phyloP scores from a whole-genome alignment of 2,797 vertebrate genomes.

The Rhincodon typus region DNA sequence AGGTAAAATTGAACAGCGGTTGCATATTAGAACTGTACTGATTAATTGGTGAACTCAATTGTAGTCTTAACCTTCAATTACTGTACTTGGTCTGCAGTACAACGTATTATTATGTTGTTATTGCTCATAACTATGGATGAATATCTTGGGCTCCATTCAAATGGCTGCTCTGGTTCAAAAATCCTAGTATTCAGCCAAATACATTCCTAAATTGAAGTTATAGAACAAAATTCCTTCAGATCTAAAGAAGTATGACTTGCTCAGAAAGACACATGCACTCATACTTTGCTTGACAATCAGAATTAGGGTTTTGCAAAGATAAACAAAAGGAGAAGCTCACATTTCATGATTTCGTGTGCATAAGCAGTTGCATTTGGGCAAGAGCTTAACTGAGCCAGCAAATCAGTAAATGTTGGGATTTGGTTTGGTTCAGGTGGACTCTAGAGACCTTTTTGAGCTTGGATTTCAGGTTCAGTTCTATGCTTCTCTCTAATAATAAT shows the following conservation, averaged over 20 bases:
- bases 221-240: background rate
- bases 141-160: background rate
- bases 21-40: background rate
- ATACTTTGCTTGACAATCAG: background rate
- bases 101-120: conserved; percentile 2
- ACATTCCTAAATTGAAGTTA: background rate
- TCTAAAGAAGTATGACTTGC: background rate
- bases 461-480: background rate
- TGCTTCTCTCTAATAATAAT: background rate
- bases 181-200: background rate
- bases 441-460: background rate
- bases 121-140: background rate
- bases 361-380: background rate
- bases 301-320: background rate
- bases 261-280: background rate
- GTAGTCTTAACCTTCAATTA: background rate
- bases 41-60: background rate
- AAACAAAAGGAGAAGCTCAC: background rate
- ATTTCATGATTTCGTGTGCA: background rate
- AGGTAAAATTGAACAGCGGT: background rate
- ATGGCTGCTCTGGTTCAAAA: background rate
- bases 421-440: background rate
- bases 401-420: background rate
- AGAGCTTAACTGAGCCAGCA: background rate
- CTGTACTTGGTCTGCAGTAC: background rate